Base-by-base conservation (phyloP, 2,113 vertebrate species). In the Camarhynchus parvulus region DNA sequence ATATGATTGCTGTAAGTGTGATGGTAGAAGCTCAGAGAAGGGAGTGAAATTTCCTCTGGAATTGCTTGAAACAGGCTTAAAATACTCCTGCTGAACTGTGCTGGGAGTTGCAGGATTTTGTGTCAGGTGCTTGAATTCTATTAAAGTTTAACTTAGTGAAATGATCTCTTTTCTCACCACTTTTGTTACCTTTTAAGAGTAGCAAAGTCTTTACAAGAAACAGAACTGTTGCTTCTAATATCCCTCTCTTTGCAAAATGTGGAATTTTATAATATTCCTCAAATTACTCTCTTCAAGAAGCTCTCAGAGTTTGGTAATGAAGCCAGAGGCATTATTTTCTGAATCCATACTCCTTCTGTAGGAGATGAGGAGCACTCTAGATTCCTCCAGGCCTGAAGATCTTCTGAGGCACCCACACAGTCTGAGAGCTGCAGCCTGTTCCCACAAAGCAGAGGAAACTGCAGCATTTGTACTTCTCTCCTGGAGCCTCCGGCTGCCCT, bases 1-100 rank as follows among this genome's bases (percentile, higher is more conserved):
- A 72, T 86, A 46, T 83, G 91, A 97, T 92, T 88, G 84, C 89
- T 87, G 15, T 66, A 67, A 91, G 52, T 63, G 15, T 61, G 37
- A 42, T 91, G 12, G 86, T 66, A 56, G 64, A 90, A 93, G 20
- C 81, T 95, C 15, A 7, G n/a, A 77, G 31, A 79, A 92, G 61
- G 59, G 92, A 92, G 42, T 70, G 37, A 55, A 80, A 59, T 94
- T 86, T 83, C 53, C 87, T 94, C 27, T 95, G 63, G 9, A 41
- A 35, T 59, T 84, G 37, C 79, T 83, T 92, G 63, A 78, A 92
- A 69, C 8, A 67, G 33, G 37, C 47, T 83, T 87, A 61, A 91
- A 95, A 79, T 59, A 27, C 37, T 94, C 17, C 17, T 80, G 25
- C 66, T 70, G 53, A 79, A 73, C 53, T 76, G 37, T 73, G 33